These are phyloP conservation scores for Apamea sordens DNA, from an alignment of 2,888 invertebrate genomes.

Conservation along the genomic window DNA sequence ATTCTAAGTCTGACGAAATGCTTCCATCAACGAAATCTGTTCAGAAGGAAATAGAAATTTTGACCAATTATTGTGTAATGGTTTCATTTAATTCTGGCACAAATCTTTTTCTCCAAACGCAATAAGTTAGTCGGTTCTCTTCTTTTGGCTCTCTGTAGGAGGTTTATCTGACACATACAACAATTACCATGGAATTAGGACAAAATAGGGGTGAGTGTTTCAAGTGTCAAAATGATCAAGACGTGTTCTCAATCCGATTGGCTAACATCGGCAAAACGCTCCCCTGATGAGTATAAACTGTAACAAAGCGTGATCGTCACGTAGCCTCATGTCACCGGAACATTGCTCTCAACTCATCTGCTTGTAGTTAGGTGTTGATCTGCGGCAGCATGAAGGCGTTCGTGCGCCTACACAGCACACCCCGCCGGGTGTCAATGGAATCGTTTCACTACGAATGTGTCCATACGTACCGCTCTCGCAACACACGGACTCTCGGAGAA, in stretches of 20 bases:
- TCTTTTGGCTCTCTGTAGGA: neutral
- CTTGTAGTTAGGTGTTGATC: neutral
- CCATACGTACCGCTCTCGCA: neutral
- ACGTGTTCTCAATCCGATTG: neutral
- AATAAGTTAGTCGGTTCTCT: neutral
- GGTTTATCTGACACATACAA: too few relatives aligned
- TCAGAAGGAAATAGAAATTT: neutral
- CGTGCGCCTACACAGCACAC: constrained; percentile 20
- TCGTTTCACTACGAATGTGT: constrained; percentile 45
- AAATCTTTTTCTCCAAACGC: neutral
- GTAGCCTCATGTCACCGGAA: neutral
- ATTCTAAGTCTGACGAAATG: constrained; percentile 8
- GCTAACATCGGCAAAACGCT: neutral
- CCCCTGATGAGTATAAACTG: neutral
- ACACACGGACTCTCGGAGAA: neutral
- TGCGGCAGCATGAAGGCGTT: neutral
- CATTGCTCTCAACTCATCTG: neutral
- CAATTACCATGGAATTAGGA: neutral
- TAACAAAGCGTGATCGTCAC: neutral
- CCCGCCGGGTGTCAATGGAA: constrained; percentile 40
- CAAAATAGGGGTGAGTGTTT: neutral
- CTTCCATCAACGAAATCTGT: constrained; percentile 19
- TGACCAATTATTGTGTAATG: neutral
- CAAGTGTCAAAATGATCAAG: neutral
- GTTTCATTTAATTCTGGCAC: neutral